Evolutionary conservation across 2,113 vertebrate species (phyloP).

Genomic region (Condylura cristata): DNA sequence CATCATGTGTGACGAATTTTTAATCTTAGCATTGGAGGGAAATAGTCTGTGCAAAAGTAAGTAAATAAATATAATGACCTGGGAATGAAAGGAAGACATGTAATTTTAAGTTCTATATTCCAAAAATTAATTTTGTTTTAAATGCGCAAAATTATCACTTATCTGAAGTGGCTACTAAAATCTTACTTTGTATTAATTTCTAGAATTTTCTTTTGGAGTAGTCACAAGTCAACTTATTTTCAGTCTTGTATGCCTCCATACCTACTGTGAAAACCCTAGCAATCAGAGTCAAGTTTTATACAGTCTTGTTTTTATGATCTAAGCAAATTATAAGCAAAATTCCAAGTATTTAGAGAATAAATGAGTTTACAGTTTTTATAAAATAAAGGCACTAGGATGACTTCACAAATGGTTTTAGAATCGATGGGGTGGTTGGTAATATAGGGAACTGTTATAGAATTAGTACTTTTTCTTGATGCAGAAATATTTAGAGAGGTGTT

Average conservation of each 20-base stretch:
- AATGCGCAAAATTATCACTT: not conserved
- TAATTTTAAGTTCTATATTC: not conserved
- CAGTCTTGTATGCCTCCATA: not conserved
- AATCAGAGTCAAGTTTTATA: not conserved
- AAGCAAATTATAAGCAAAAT: not conserved
- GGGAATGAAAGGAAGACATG: not conserved
- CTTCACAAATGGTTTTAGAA: not conserved
- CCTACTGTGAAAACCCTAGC: not conserved
- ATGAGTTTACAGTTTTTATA: not conserved
- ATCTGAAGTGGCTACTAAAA: not conserved
- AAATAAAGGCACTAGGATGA: not conserved
- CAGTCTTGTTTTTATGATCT: not conserved
- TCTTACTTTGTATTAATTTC: not conserved
- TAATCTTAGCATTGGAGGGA: not conserved
- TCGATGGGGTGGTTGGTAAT: not conserved
- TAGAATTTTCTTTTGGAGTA: constrained; percentile 27
- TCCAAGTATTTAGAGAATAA: not conserved
- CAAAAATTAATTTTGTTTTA: not conserved
- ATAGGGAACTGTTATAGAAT: not conserved
- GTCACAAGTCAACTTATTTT: not conserved
- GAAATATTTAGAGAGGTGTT: not conserved
- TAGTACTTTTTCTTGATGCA: not conserved
- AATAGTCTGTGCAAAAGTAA: not conserved
- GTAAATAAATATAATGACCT: not conserved
- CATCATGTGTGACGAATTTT: not conserved